Conservation (phyloP, 2,797 vertebrate species). For the Myotis vivesi region DNA sequence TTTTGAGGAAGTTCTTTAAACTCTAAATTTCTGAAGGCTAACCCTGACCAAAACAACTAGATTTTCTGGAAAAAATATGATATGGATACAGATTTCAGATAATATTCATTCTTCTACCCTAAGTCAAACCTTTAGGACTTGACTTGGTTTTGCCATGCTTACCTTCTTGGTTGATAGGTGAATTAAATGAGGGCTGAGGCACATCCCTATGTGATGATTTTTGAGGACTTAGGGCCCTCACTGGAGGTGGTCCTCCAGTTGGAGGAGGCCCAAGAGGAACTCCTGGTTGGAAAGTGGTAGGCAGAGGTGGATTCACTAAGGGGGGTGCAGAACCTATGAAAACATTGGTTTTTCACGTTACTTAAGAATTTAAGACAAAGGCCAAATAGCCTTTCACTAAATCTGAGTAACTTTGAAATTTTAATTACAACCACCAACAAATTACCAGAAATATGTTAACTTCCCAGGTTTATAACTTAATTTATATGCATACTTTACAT, state of each 20-base stretch:
- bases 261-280: constrained; percentile 85
- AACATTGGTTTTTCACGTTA: constrained; percentile 71
- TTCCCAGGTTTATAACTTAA: not conserved
- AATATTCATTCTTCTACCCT: not conserved
- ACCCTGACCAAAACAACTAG: not conserved
- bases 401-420: constrained; percentile 27
- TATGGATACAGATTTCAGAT: not conserved
- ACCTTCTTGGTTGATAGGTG: constrained; percentile 86
- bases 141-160: constrained; percentile 60
- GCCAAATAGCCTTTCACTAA: constrained; percentile 34
- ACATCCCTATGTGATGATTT: constrained; percentile 80
- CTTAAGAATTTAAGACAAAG: constrained; percentile 35
- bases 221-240: constrained; percentile 80
- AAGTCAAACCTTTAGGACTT: not conserved
- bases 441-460: constrained; percentile 10
- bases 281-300: constrained; percentile 86
- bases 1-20: not conserved
- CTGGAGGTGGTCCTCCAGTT: constrained; percentile 79
- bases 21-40: not conserved
- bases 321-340: constrained; percentile 85
- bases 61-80: constrained; percentile 11
- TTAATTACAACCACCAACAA: constrained; percentile 46
- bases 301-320: constrained; percentile 84
- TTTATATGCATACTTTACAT: not conserved
- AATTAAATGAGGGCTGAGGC: constrained; percentile 78